These are phyloP conservation scores for Lycophotia porphyrea DNA, from an alignment of 2,888 invertebrate genomes.

Conservation along the genomic window DNA sequence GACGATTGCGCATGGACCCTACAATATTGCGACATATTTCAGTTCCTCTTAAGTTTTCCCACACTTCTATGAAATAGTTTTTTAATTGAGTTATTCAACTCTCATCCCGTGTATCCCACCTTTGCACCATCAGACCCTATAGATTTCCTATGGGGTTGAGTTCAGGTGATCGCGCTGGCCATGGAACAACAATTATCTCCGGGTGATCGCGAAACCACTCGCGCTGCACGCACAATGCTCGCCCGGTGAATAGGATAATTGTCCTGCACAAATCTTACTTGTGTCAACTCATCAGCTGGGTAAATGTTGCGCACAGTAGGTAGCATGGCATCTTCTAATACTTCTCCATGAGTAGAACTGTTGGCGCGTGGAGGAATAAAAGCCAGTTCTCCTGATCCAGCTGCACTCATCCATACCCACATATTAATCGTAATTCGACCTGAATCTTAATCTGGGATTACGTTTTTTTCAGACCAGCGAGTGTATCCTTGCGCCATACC, in stretches of 20 bases:
- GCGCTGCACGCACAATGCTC: background rate
- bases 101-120: background rate
- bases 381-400: background rate
- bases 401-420: no score
- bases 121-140: no score
- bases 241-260: conserved; percentile 3
- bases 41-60: background rate
- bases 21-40: background rate
- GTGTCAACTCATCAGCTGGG: background rate
- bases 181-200: background rate
- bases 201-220: conserved; percentile 3
- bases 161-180: no score
- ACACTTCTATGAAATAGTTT: background rate
- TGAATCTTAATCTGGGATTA: no score
- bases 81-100: background rate
- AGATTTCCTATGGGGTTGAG: background rate
- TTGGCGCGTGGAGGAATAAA: conserved; percentile 2
- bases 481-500: no score
- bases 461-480: no score
- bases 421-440: no score
- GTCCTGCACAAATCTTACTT: background rate
- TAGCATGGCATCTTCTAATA: background rate
- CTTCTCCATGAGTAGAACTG: background rate
- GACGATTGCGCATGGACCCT: background rate
- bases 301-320: conserved; percentile 1